Conservation (phyloP, 2,797 vertebrate species). For the Sebastes dallii region DNA sequence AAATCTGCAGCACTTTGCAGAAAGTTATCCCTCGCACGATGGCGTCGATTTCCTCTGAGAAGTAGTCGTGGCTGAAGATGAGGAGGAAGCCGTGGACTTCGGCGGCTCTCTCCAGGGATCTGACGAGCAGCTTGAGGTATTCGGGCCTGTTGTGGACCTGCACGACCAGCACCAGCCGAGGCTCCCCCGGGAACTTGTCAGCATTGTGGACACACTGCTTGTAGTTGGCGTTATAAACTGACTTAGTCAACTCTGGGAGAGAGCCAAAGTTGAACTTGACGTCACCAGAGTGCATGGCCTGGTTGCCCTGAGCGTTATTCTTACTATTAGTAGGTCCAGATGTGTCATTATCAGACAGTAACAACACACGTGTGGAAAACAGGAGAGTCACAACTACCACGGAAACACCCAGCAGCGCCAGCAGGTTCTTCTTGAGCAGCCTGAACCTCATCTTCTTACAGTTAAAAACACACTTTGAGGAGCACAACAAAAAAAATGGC, state of each 20-base stretch:
- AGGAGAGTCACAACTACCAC: constrained; percentile 62
- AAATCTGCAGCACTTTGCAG: constrained; percentile 85
- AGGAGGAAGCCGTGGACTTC: constrained; percentile 78
- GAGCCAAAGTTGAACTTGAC: constrained; percentile 65
- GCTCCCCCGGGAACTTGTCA: constrained; percentile 72
- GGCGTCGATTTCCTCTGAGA: constrained; percentile 78
- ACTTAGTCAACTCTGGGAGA: constrained; percentile 55
- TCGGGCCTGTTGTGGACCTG: constrained; percentile 84
- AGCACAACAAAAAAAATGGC: background rate
- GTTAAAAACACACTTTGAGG: background rate
- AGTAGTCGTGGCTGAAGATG: constrained; percentile 84
- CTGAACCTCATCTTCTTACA: constrained; percentile 78
- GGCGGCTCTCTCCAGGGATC: constrained; percentile 74
- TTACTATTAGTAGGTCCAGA: background rate
- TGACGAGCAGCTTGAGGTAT: constrained; percentile 80
- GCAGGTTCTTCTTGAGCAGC: constrained; percentile 71
- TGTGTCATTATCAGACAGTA: background rate
- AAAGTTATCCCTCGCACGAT: constrained; percentile 81
- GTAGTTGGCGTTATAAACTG: constrained; percentile 78
- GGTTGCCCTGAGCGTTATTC: background rate
- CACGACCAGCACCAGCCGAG: constrained; percentile 80
- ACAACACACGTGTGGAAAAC: constrained; percentile 55
- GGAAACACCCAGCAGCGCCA: constrained; percentile 62
- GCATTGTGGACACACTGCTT: constrained; percentile 75
- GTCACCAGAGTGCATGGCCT: background rate